phyloP scores from a whole-genome alignment of 2,113 vertebrate genomes.

The Galeopterus variegatus region DNA sequence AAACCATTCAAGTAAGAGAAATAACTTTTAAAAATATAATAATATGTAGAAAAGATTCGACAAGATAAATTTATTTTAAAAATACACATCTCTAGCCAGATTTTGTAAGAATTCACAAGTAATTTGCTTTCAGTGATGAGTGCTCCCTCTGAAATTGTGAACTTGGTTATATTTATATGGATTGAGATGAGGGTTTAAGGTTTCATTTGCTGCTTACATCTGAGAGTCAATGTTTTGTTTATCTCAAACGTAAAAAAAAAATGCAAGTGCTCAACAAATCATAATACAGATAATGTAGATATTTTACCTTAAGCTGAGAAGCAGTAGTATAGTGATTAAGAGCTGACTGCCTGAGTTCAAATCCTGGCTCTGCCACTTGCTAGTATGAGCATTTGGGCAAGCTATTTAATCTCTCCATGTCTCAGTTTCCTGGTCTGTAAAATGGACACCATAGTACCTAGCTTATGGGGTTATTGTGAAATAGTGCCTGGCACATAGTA shows the following conservation, averaged over 20 bases:
- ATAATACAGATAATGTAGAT: background rate
- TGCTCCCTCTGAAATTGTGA: background rate
- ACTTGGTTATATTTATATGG: background rate
- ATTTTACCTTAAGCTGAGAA: background rate
- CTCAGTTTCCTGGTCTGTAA: background rate
- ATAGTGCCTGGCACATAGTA: background rate
- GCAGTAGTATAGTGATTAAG: background rate
- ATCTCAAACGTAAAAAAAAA: background rate
- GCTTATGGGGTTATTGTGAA: background rate
- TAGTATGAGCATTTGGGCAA: background rate
- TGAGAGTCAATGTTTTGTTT: constrained; percentile 33
- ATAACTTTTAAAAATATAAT: constrained; percentile 2
- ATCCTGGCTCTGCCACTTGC: background rate
- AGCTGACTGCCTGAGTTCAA: background rate
- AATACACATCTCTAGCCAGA: background rate
- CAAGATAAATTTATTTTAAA: background rate
- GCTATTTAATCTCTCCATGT: background rate
- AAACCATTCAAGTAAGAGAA: constrained; percentile 6
- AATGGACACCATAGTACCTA: background rate
- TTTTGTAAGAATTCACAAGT: constrained; percentile 3
- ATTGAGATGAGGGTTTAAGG: constrained; percentile 12
- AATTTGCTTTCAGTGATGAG: background rate
- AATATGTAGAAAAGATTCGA: background rate
- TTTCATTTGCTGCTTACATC: background rate
- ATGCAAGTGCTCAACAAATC: background rate